These are phyloP conservation scores for Danio kyathit DNA, from an alignment of 2,797 vertebrate genomes.

Conservation along the genomic window DNA sequence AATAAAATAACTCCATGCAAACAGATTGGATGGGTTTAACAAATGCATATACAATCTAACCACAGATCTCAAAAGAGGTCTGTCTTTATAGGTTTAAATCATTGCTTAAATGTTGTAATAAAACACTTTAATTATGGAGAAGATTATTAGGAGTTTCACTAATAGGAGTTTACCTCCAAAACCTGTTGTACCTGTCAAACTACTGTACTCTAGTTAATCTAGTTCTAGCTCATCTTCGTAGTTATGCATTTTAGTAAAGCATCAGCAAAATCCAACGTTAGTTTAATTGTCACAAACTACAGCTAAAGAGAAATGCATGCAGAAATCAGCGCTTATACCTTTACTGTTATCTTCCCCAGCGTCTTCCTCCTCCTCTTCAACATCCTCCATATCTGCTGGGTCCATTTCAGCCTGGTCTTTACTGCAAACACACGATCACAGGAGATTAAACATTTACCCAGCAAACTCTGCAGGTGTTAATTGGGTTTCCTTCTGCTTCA, in stretches of 20 bases:
- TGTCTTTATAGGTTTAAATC: too few relatives aligned
- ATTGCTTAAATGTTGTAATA: too few relatives aligned
- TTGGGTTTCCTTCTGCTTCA: background rate
- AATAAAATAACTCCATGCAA: too few relatives aligned
- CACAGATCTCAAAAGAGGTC: too few relatives aligned
- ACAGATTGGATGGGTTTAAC: too few relatives aligned
- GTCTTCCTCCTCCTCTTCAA: constrained; percentile 98
- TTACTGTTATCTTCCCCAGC: constrained; percentile 96
- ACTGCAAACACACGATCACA: constrained; percentile 72
- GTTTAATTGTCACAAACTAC: background rate
- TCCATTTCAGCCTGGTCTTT: constrained; percentile 97
- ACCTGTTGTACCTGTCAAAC: too few relatives aligned
- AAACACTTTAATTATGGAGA: too few relatives aligned
- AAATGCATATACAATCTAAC: too few relatives aligned
- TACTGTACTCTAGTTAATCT: too few relatives aligned
- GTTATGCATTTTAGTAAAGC: background rate
- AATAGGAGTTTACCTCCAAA: too few relatives aligned
- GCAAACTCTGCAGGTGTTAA: background rate
- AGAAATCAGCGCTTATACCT: constrained; percentile 76
- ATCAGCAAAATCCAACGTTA: background rate
- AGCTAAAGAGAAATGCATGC: background rate
- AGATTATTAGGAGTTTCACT: too few relatives aligned
- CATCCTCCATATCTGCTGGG: constrained; percentile 98
- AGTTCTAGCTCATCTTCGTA: too few relatives aligned
- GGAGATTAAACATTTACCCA: background rate